Base-by-base conservation (phyloP, 2,113 vertebrate species). In the Diglossa brunneiventris region DNA sequence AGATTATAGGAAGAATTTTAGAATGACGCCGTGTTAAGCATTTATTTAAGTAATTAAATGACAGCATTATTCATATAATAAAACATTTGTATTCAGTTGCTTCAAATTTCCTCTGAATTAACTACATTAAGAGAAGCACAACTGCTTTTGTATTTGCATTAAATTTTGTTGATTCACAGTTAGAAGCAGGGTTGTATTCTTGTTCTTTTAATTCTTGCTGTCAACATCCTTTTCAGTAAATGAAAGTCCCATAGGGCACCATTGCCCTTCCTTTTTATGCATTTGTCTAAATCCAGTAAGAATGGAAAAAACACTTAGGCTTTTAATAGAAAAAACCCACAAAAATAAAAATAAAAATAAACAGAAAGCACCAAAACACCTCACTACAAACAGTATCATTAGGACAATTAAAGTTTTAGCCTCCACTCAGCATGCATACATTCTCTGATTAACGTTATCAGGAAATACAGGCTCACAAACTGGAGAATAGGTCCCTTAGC, bases 401-500 rank as follows among this genome's bases (percentile, higher is more conserved):
- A 92, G 33, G 53, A 47, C 35, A 80, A 87, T 91, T 88, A 95
- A 78, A 83, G 37, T 69, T 55, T 81, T 83, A 81, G 55, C 11
- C 39, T 94, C 47, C 53, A 79, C 39, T 89, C 56, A 73, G 11
- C 50, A 75, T 3, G 9, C 68, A 87, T 59, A 63, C 37, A 79
- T 81, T 95, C 24, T 87, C 77, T 94, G 88, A 87, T 94, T 95
- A 92, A 93, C 5, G 0, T 53, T 95, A 90, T 90, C 44, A 7
- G 72, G 75, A 96, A 96, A 93, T 79, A 77, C 31, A 93, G 81
- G 66, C 64, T 93, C 85, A 70, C 42, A 79, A 77, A 41, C 46
- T 86, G 41, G 42, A 91, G 50, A 96, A 86, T 37, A 96, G 35
- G 64, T 90, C 92, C 55, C 88, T 90, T 53, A 88, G 72, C 81